Base-by-base conservation (phyloP, 1,140 invertebrate species). In the Nixonia krombeini region DNA sequence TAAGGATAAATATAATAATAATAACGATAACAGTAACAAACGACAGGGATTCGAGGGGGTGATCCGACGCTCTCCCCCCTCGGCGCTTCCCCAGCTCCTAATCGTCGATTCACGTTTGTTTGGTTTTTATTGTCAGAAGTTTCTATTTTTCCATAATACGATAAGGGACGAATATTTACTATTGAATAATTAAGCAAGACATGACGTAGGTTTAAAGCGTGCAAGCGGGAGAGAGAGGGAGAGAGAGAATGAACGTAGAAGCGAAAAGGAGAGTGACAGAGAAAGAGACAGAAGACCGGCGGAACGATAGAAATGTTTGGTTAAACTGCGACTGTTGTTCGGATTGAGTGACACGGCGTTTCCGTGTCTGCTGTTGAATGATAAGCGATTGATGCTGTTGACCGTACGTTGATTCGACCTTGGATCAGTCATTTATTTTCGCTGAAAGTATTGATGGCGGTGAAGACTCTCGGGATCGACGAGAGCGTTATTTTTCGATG, bases 61-160 rank as follows among this genome's bases (percentile, higher is more conserved):
- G 8, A 13, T 25, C 16, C 16, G 25, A 21, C n/a, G 12, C 23
- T 16, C 23, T 25, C 17, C 23, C 9, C 23, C 42, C 17, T 17
- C 40, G 59, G 55, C 50, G 45, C 50, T 57, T 59, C 58, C 56
- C 51, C 61, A 64, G 52, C 64, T 64, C 73, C 73, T 70, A 76
- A 73, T 73, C 56, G 74, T 70, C 51, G 41, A 76, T 79, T 84
- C 73, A 77, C 59, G 77, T 85, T 83, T 83, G 79, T 84, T 84
- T 85, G 77, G 73, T 84, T 85, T 76, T 81, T 80, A 84, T 80
- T 83, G 74, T 84, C 81, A 84, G 76, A 84, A 84, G 80, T 84
- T 85, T 85, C 83, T 85, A 85, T 85, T 85, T 84, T 85, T 85
- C 80, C 81, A 84, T 85, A 82, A 79, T 81, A 85, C 58, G 65